phyloP scores from a whole-genome alignment of 2,797 vertebrate species.

The Cuniculus paca region DNA sequence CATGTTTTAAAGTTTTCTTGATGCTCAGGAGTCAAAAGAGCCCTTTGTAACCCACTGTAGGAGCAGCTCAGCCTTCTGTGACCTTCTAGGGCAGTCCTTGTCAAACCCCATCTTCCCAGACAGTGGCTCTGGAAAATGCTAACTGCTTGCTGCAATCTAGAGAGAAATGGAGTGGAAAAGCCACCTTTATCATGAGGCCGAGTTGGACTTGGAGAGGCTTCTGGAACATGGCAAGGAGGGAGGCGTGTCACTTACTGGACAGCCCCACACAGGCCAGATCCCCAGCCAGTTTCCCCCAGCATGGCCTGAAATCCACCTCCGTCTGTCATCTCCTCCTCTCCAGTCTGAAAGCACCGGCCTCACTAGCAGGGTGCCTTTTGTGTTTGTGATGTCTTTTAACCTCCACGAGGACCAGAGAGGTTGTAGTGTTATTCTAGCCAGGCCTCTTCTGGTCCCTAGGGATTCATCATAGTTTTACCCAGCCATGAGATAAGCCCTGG shows the following conservation, averaged over 20 bases:
- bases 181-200: not conserved
- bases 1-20: not conserved
- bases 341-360: not conserved
- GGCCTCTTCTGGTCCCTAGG: no score
- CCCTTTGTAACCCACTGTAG: not conserved
- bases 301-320: not conserved
- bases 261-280: not conserved
- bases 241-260: not conserved
- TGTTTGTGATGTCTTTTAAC: not conserved
- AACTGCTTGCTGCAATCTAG: conserved; percentile 22
- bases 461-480: not conserved
- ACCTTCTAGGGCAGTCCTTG: not conserved
- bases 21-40: not conserved
- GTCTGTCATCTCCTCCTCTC: not conserved
- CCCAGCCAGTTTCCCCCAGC: not conserved
- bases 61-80: not conserved
- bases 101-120: no score
- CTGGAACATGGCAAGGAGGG: not conserved
- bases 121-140: not conserved
- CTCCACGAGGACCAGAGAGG: rapidly evolving
- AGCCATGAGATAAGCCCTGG: not conserved
- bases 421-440: rapidly evolving
- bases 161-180: conserved; percentile 67
- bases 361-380: rapidly evolving
- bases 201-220: conserved; percentile 3